Conservation (phyloP, 2,888 invertebrate species). For the Poecilus cupreus region DNA sequence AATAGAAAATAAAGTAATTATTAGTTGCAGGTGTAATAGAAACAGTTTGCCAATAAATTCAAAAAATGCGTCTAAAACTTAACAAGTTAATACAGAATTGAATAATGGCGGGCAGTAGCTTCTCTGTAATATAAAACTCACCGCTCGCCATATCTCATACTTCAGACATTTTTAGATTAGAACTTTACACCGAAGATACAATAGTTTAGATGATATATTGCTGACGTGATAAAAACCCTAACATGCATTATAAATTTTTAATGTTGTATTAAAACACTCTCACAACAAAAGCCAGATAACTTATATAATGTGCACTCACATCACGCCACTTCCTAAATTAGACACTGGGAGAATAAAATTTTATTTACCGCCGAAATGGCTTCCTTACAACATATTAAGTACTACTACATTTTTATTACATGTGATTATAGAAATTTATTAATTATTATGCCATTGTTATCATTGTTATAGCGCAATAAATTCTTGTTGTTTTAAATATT, state of each 20-base stretch:
- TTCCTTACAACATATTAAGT: background rate
- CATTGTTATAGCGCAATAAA: background rate
- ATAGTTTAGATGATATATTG: constrained; percentile 40
- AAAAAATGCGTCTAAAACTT: background rate
- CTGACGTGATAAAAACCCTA: constrained; percentile 41
- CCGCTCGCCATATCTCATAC: constrained; percentile 36
- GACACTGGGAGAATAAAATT: constrained; percentile 10
- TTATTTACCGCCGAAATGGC: background rate
- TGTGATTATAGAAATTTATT: constrained; percentile 18
- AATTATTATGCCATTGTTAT: constrained; percentile 31
- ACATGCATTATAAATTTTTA: constrained; percentile 46
- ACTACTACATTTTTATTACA: constrained; percentile 18
- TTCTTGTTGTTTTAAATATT: constrained; percentile 21
- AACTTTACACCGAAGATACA: constrained; percentile 48
- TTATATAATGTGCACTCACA: constrained; percentile 6
- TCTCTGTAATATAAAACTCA: constrained; percentile 37
- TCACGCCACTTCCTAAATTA: constrained; percentile 30
- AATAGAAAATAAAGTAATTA: no score
- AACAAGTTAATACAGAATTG: constrained; percentile 11
- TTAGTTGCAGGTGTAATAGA: background rate
- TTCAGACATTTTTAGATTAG: constrained; percentile 44
- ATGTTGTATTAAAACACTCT: constrained; percentile 42
- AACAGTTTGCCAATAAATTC: background rate
- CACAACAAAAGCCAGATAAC: constrained; percentile 38
- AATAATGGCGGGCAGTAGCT: constrained; percentile 36